phyloP scores from a whole-genome alignment of 1,140 invertebrate species.

The Leptinotarsa texana region DNA sequence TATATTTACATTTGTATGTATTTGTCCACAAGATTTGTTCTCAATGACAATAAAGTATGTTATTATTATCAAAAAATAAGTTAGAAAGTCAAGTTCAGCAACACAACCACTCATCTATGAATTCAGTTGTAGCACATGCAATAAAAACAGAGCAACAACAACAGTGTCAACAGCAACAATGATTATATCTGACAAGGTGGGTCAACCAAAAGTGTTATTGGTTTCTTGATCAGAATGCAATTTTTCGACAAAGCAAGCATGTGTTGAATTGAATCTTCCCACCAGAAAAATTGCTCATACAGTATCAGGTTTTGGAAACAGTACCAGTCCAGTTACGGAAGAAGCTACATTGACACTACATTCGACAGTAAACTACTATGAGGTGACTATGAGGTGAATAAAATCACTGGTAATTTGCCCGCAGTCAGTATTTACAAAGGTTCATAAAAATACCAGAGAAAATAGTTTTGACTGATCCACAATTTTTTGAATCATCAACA shows the following conservation, averaged over 20 bases:
- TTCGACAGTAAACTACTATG: too few species aligned
- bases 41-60: too few species aligned
- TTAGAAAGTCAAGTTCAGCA: too few species aligned
- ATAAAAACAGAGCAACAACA: too few species aligned
- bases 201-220: background rate
- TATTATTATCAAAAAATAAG: too few species aligned
- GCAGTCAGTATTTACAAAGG: background rate
- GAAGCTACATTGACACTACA: too few species aligned
- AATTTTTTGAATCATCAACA: background rate
- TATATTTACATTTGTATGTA: too few species aligned
- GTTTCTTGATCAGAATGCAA: background rate
- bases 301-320: background rate
- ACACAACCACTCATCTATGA: too few species aligned
- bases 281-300: background rate
- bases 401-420: background rate
- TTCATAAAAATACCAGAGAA: background rate
- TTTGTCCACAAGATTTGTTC: too few species aligned
- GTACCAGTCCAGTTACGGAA: background rate
- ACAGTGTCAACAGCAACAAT: too few species aligned
- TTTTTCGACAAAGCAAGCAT: background rate
- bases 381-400: background rate
- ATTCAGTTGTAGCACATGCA: too few species aligned
- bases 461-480: too few species aligned
- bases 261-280: background rate
- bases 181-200: background rate